Evolutionary conservation across 2,113 vertebrate genomes (phyloP).

Genomic region (Oceanites oceanicus): DNA sequence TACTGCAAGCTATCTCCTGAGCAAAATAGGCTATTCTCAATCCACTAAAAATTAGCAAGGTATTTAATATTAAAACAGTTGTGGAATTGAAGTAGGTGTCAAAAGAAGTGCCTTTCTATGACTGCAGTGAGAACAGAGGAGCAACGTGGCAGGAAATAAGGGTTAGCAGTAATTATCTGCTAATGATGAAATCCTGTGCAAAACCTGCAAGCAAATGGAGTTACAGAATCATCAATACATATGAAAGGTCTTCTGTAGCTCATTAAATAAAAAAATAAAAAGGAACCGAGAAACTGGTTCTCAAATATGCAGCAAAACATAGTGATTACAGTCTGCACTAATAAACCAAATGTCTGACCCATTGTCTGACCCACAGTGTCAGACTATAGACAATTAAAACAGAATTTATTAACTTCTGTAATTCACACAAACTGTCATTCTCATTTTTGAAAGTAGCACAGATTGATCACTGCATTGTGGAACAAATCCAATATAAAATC

Average conservation of each 20-base stretch:
- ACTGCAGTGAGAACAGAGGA: neutral
- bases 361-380: neutral
- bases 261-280: neutral
- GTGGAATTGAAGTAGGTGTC: neutral
- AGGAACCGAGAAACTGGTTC: neutral
- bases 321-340: neutral
- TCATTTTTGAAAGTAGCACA: neutral
- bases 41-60: neutral
- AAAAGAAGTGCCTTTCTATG: neutral
- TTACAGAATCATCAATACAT: neutral
- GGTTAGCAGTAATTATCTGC: neutral
- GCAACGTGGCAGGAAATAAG: neutral
- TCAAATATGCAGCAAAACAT: neutral
- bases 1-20: neutral
- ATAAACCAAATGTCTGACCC: constrained; percentile 20
- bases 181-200: constrained; percentile 1
- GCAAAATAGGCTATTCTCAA: neutral
- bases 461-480: constrained; percentile 6
- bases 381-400: neutral
- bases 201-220: neutral
- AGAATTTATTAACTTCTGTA: constrained; percentile 31
- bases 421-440: neutral
- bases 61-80: neutral
- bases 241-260: neutral
- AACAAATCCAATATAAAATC: constrained; percentile 38